phyloP scores from a whole-genome alignment of 2,797 vertebrate genomes.

The Balearica regulorum region DNA sequence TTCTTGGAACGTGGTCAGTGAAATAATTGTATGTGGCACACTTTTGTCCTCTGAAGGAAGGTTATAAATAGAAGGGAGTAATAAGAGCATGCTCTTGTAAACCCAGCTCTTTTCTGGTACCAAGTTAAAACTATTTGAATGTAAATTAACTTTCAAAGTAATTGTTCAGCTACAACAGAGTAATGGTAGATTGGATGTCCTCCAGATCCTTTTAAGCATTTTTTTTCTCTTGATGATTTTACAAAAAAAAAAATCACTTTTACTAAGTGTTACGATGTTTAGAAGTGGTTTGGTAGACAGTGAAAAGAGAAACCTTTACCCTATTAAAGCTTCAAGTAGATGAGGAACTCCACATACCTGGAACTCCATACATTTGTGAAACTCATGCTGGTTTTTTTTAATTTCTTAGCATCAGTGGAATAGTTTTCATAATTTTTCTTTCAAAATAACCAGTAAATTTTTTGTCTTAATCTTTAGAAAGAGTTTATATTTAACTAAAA shows the following conservation, averaged over 20 bases:
- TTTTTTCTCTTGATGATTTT: background rate
- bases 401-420: background rate
- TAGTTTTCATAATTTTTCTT: background rate
- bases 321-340: background rate
- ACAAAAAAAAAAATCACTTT: too few relatives aligned
- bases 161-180: background rate
- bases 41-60: background rate
- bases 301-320: background rate
- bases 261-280: background rate
- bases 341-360: background rate
- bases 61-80: background rate
- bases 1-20: background rate
- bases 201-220: background rate
- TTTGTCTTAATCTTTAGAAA: background rate
- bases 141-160: background rate
- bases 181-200: background rate
- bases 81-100: background rate
- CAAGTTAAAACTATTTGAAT: background rate
- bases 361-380: background rate
- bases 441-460: background rate
- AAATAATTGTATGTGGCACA: background rate
- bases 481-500: background rate
- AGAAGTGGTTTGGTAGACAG: background rate
- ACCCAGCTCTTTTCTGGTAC: background rate
- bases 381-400: accelerated